phyloP scores from a whole-genome alignment of 2,888 invertebrate species.

The Argyra leucocephala region DNA sequence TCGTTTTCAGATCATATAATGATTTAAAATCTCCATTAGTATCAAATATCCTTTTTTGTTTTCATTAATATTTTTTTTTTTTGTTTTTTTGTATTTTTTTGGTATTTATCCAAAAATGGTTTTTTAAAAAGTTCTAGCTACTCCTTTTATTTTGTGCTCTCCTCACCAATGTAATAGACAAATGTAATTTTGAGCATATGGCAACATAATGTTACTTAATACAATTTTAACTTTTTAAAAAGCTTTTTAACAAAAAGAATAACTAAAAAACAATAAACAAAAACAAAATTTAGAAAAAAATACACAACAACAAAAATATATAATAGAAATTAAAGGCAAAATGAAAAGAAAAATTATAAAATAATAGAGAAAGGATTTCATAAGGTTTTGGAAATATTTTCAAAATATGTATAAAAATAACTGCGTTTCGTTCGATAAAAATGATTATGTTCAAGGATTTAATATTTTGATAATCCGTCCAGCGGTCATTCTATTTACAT shows the following conservation, averaged over 20 bases:
- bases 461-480: too few relatives aligned
- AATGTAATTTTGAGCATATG: conserved; percentile 1
- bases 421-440: too few relatives aligned
- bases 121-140: conserved; percentile 2
- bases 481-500: too few relatives aligned
- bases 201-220: not conserved
- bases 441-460: too few relatives aligned
- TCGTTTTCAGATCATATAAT: conserved; percentile 3
- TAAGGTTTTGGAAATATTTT: not conserved
- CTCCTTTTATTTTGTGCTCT: not conserved
- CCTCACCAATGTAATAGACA: not conserved
- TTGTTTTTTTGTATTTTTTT: not conserved
- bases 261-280: not conserved
- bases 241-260: not conserved
- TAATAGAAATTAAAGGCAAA: too few relatives aligned
- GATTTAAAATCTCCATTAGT: conserved; percentile 6
- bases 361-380: not conserved
- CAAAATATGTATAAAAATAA: too few relatives aligned
- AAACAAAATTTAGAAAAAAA: not conserved
- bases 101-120: not conserved
- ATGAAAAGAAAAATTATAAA: too few relatives aligned
- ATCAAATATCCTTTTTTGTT: not conserved
- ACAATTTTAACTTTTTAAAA: conserved; percentile 2
- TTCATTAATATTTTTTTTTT: not conserved
- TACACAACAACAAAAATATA: not conserved